Conservation (phyloP, 2,888 invertebrate genomes). For the Pardosa pseudoannulata region DNA sequence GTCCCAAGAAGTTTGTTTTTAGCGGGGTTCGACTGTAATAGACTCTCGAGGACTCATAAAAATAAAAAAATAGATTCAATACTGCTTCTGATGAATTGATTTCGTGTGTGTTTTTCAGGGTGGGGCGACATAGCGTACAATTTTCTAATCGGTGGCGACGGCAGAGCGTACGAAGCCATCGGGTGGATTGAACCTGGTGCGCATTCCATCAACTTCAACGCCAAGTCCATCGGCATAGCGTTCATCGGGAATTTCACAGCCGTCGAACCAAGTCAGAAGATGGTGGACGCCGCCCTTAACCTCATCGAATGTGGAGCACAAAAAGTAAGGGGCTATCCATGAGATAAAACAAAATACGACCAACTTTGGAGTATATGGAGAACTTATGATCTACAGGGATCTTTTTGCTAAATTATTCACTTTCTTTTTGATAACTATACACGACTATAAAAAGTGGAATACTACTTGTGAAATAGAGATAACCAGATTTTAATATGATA, state of each 20-base stretch:
- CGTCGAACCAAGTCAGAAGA: background rate
- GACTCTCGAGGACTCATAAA: too few species aligned
- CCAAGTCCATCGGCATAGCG: conserved; percentile 43
- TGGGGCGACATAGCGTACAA: conserved; percentile 74
- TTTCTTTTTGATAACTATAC: too few species aligned
- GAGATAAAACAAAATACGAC: background rate
- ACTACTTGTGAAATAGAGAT: too few species aligned
- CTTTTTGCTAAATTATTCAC: too few species aligned
- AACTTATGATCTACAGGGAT: background rate
- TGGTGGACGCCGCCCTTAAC: conserved; percentile 39
- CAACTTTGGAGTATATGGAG: background rate
- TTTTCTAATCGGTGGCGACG: conserved; percentile 76
- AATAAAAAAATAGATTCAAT: too few species aligned
- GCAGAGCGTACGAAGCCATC: conserved; percentile 75
- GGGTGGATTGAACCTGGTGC: conserved; percentile 76
- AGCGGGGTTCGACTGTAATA: too few species aligned
- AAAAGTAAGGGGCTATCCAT: conserved; percentile 19
- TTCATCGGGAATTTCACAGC: conserved; percentile 53
- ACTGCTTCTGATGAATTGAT: too few species aligned
- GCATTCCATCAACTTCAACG: conserved; percentile 74
- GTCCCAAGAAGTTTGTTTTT: too few species aligned
- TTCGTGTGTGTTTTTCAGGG: too few species aligned
- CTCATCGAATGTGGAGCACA: conserved; percentile 58
- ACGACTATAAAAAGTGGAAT: too few species aligned
- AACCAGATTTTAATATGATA: too few species aligned